Evolutionary conservation across 2,797 vertebrate species (phyloP), one percentile per base, ranked within the genome.

Genomic region (Crocidura indochinensis): DNA sequence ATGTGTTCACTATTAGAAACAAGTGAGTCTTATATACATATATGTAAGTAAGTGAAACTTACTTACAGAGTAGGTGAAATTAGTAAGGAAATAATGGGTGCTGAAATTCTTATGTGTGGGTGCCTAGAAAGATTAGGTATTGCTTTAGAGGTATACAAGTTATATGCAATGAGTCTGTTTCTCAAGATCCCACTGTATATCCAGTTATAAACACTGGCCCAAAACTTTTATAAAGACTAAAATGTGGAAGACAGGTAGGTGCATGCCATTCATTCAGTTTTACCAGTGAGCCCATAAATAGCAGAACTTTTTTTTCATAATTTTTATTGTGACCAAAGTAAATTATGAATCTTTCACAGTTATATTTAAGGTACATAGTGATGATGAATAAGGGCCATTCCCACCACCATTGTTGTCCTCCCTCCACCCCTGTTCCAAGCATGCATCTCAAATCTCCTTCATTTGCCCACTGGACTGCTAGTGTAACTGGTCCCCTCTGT

Each of bases 221-320:
- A 3, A 88, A 31, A 78, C 22, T 19, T 60, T 60, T n/a, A 8
- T 73, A 79, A 75, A 88, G 20, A 14, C 53, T 73, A 31, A 76
- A 88, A 47, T 17, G 62, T 8, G 10, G 6, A 15, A 51, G 17
- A 29, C 4, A 17, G 65, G 8, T 7, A 60, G 0, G 0, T 56
- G n/a, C 0, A 24, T 24, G 38, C 86, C 38, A 90, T 24, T 67
- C 11, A 53, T 75, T 84, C 6, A 8, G 6, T 9, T 60, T 76
- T 31, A 29, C 7, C 14, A 73, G 44, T 46, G 4, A 84, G 1
- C n/a, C 4, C 22, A n/a, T 38, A 78, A 87, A 1, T n/a, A 26
- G 1, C 3, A 65, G 24, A 38, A 44, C 6, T 4, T 84, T 74
- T 3, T 38, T 38, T 38, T 38, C 5, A 38, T 38, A 38, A 38